Percentiles rank a stretch among this genome's conserved stretches.
Evolutionary conservation across 2,113 vertebrate genomes (phyloP).

Genomic region (Tricholaema leucomelas): DNA sequence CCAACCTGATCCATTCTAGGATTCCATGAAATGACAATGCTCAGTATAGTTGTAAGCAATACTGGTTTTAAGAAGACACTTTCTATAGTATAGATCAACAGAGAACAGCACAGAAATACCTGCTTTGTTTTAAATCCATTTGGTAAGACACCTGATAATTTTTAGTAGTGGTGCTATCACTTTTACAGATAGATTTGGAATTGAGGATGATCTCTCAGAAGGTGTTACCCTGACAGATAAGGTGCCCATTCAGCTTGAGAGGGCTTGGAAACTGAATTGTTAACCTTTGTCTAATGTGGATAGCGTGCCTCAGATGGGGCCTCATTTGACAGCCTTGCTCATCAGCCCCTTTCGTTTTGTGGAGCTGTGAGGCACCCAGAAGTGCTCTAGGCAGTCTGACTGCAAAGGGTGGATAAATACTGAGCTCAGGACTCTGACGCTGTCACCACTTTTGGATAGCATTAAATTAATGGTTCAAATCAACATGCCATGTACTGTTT

Average conservation of each 20-base stretch:
- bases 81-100: neutral
- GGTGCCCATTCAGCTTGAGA: neutral
- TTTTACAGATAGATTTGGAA: neutral
- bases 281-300: neutral
- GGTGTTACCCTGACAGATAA: neutral
- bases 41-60: neutral
- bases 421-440: neutral
- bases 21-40: neutral
- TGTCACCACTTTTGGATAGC: neutral
- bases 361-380: neutral
- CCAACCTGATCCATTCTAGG: no score
- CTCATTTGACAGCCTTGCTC: neutral
- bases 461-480: conserved; percentile 12
- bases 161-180: neutral
- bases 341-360: neutral
- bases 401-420: neutral
- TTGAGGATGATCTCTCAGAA: neutral
- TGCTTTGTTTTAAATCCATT: neutral
- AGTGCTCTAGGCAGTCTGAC: neutral
- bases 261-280: neutral
- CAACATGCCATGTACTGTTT: neutral
- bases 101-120: neutral
- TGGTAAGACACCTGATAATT: neutral
- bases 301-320: neutral
- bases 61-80: neutral